These are phyloP conservation scores for Euplexia lucipara DNA, from an alignment of 2,888 invertebrate genomes.

Conservation along the genomic window DNA sequence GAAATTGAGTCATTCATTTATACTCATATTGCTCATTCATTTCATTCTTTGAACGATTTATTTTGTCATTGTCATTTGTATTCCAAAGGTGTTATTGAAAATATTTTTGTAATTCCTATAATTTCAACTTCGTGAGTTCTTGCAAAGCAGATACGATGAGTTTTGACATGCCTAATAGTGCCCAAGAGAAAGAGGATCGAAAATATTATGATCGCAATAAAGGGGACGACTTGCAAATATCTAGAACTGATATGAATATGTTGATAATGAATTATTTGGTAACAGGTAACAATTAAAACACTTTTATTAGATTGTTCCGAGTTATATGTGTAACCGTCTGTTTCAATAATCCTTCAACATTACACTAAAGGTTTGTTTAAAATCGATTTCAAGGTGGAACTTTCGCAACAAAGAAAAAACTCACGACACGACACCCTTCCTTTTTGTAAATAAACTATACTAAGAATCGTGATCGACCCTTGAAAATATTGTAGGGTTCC, in stretches of 20 bases:
- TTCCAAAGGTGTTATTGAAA: slow-evolving; percentile 59
- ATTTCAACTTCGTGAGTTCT: slow-evolving; percentile 31
- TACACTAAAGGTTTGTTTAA: background rate
- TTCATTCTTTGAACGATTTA: slow-evolving; percentile 44
- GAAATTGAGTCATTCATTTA: background rate
- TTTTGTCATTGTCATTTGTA: slow-evolving; percentile 65
- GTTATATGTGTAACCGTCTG: slow-evolving; percentile 6
- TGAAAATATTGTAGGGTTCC: background rate
- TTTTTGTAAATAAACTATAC: slow-evolving; percentile 43
- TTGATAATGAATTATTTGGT: slow-evolving; percentile 99
- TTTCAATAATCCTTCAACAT: background rate
- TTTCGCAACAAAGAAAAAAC: slow-evolving; percentile 60
- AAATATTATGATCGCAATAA: slow-evolving; percentile 93
- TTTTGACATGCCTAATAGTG: slow-evolving; percentile 81
- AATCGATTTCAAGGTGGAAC: slow-evolving; percentile 29
- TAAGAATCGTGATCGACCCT: slow-evolving; percentile 11
- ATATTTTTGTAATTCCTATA: slow-evolving; percentile 50
- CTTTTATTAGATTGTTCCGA: slow-evolving; percentile 3
- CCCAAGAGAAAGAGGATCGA: slow-evolving; percentile 83
- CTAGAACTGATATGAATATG: slow-evolving; percentile 98
- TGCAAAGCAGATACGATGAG: slow-evolving; percentile 76
- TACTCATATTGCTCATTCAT: no score
- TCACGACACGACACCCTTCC: slow-evolving; percentile 21
- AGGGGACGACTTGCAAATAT: slow-evolving; percentile 95
- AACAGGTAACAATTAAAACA: slow-evolving; percentile 93